Conservation (phyloP, 2,797 vertebrate genomes). For the Bovichtus variegatus region DNA sequence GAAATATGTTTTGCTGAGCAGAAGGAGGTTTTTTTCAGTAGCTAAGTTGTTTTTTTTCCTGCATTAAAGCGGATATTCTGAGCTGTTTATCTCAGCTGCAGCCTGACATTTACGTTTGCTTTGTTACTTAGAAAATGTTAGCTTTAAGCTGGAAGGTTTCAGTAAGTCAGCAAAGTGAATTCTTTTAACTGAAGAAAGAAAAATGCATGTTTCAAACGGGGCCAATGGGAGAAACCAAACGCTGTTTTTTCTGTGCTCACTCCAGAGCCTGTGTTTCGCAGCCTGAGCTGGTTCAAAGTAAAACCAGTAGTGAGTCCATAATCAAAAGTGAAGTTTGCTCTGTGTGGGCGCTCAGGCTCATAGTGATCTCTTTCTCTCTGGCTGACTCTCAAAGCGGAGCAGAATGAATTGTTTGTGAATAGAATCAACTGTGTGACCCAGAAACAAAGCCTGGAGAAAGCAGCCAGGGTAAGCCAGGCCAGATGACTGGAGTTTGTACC, state of each 20-base stretch:
- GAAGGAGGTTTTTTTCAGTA: too few species aligned
- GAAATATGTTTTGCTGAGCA: too few species aligned
- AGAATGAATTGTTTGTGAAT: slow-evolving; percentile 61
- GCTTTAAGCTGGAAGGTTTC: neutral
- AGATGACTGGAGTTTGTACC: slow-evolving; percentile 26
- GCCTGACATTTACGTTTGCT: neutral
- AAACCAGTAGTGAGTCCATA: slow-evolving; percentile 58
- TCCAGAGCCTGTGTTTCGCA: slow-evolving; percentile 37
- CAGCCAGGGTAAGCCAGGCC: slow-evolving; percentile 20
- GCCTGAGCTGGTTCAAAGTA: slow-evolving; percentile 61
- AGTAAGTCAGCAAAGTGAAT: neutral
- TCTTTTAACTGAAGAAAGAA: neutral
- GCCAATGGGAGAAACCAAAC: slow-evolving; percentile 14
- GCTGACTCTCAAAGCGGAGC: slow-evolving; percentile 60
- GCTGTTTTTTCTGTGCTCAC: neutral
- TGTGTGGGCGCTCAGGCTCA: slow-evolving; percentile 59
- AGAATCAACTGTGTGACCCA: slow-evolving; percentile 68
- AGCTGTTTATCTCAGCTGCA: neutral
- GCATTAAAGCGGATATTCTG: too few species aligned
- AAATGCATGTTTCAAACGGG: slow-evolving; percentile 1
- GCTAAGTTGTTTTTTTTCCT: too few species aligned
- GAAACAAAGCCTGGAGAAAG: slow-evolving; percentile 61
- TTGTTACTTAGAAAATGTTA: neutral
- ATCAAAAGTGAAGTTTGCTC: slow-evolving; percentile 73
- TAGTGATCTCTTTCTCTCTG: slow-evolving; percentile 51